These are phyloP conservation scores for Amyelois transitella DNA, from an alignment of 1,140 invertebrate species.

Conservation along the genomic window DNA sequence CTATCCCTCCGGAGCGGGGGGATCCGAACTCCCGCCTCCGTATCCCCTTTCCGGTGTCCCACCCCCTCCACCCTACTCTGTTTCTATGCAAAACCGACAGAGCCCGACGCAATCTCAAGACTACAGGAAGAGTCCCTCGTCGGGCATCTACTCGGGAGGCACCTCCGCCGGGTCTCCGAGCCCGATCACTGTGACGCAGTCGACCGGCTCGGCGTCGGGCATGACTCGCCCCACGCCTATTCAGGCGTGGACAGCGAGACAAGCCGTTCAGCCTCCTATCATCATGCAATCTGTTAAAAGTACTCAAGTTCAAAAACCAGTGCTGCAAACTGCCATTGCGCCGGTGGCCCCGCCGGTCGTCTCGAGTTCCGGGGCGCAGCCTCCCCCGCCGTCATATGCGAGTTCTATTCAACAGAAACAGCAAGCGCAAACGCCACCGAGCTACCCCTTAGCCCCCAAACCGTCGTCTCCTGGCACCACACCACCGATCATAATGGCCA, in stretches of 20 bases:
- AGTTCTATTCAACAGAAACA: conserved; percentile 86
- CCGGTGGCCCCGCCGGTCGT: conserved; percentile 82
- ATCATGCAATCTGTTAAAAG: conserved; percentile 98
- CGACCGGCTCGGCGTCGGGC: conserved; percentile 74
- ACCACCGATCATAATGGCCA: conserved; percentile 60
- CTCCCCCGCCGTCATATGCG: conserved; percentile 86
- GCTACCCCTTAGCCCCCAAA: conserved; percentile 72
- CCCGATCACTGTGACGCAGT: conserved; percentile 82
- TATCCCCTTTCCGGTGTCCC: conserved; percentile 82
- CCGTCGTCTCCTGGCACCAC: conserved; percentile 76
- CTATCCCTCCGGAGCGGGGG: conserved; percentile 79
- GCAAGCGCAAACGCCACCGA: conserved; percentile 69
- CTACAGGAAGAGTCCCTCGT: conserved; percentile 84
- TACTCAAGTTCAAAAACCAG: conserved; percentile 94
- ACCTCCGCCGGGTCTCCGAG: conserved; percentile 88
- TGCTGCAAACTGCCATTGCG: conserved; percentile 94
- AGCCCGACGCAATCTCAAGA: conserved; percentile 88
- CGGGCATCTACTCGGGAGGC: conserved; percentile 86
- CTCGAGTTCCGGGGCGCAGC: conserved; percentile 73
- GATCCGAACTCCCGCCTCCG: conserved; percentile 84
- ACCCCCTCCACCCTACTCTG: conserved; percentile 88
- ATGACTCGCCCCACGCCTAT: conserved; percentile 84
- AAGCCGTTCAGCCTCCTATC: conserved; percentile 91
- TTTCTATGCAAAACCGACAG: conserved; percentile 89
- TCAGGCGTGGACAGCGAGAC: conserved; percentile 85